phyloP scores from a whole-genome alignment of 1,140 invertebrate genomes.

The Chrysoperla carnea region DNA sequence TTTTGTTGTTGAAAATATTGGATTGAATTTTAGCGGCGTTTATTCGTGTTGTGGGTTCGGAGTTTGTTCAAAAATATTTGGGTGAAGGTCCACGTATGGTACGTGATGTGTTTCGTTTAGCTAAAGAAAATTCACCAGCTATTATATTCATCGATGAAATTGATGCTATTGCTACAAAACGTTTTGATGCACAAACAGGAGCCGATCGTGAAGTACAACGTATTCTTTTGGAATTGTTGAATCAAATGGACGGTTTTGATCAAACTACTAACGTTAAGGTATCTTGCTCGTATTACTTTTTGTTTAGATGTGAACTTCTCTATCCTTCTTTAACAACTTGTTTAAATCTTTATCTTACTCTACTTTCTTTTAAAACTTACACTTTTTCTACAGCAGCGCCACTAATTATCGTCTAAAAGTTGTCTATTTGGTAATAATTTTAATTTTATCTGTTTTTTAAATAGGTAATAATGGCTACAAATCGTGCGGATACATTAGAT shows the following conservation, averaged over 20 bases:
- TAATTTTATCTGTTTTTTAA: too few species aligned
- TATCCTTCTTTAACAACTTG: too few species aligned
- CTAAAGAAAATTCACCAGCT: slow-evolving; percentile 97
- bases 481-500: slow-evolving; percentile 95
- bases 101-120: slow-evolving; percentile 93
- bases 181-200: slow-evolving; percentile 97
- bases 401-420: not conserved
- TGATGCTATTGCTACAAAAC: slow-evolving; percentile 95
- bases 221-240: slow-evolving; percentile 91
- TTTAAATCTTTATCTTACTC: too few species aligned
- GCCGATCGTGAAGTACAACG: slow-evolving; percentile 98
- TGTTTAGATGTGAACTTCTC: too few species aligned
- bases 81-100: slow-evolving; percentile 99
- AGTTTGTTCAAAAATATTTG: slow-evolving; percentile 99
- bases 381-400: too few species aligned
- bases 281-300: slow-evolving; percentile 7
- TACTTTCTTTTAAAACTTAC: too few species aligned
- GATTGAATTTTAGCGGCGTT: slow-evolving; percentile 60
- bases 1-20: slow-evolving; percentile 3
- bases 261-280: slow-evolving; percentile 99
- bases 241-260: slow-evolving; percentile 99
- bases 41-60: slow-evolving; percentile 96
- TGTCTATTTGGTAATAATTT: too few species aligned
- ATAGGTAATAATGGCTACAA: slow-evolving; percentile 99
- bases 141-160: slow-evolving; percentile 99